Base-by-base conservation (phyloP, 2,888 invertebrate species). In the Halictus ligatus region DNA sequence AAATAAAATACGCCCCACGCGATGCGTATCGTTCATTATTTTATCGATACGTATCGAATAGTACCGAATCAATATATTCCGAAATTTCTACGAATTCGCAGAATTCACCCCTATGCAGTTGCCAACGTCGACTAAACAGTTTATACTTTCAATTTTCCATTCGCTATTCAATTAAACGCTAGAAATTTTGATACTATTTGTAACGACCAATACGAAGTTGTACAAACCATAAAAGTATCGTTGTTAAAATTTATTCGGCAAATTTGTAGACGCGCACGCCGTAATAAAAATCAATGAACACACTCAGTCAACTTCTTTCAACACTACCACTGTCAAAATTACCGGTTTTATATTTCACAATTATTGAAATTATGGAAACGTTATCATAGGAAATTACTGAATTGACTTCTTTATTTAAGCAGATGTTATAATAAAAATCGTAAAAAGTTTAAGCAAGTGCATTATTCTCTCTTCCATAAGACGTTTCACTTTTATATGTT, bases 1-100 rank as follows among this genome's bases (percentile, higher is more conserved):
- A 79, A 78, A 80, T 69, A 80, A 78, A 78, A 67, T 64, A 71
- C 43, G 25, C 15, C 15, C 29, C 15, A 21, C 35, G 81, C 15
- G 35, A n/a, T 18, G 48, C 13, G 64, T 29, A 78, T 79, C 64
- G 29, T 25, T n/a, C 40, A 48, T 84, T 69, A 64, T 60, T 25
- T 35, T 25, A 58, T 40, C 25, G 64, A 29, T 60, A 64, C n/a
- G n/a, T 54, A 48, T 74, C 25, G 58, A 84, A 84, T 74, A 64
- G 50, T 60, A 18, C 50, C 12, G 18, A 64, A 71, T 64, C 74
- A 75, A 84, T 78, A 40, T 50, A 48, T 75, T 35, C 78, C 10
- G 15, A 15, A 64, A 64, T 29, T 64, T 15, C 60, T 60, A 29
- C 60, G 15, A 13, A 13, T 13, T 60, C 25, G 2, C 10, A 60